A percentile compares a stretch with the other conserved stretches of the same genome.
Evolutionary conservation across 2,113 vertebrate species (phyloP).

Genomic region (Myrmecophaga tridactyla): DNA sequence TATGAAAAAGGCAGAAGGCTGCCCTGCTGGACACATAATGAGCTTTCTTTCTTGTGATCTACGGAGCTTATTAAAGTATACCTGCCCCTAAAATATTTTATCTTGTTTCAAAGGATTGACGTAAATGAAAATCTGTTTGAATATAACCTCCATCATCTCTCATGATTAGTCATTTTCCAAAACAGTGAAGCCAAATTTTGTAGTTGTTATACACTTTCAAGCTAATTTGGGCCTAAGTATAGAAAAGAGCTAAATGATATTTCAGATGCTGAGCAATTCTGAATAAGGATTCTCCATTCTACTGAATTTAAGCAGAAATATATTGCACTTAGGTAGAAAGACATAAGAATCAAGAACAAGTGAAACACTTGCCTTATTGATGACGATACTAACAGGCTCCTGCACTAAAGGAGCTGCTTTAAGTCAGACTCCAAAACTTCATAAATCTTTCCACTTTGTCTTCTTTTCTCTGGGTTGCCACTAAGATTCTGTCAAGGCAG

Average conservation of each 20-base stretch:
- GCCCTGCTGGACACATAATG: neutral
- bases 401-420: neutral
- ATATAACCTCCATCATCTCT: neutral
- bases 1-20: neutral
- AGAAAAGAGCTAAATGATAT: conserved; percentile 15
- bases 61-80: neutral
- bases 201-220: conserved; percentile 22
- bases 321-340: neutral
- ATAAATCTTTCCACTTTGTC: neutral
- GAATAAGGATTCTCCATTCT: neutral
- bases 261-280: conserved; percentile 35
- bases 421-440: neutral
- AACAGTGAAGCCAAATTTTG: neutral
- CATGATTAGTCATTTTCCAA: neutral
- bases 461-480: neutral
- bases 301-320: conserved; percentile 6
- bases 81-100: neutral
- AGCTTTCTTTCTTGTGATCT: neutral
- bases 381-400: neutral
- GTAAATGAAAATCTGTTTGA: neutral
- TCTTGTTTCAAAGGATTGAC: neutral
- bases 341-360: neutral
- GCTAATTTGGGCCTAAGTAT: neutral
- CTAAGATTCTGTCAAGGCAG: neutral
- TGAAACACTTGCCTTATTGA: neutral